These are phyloP conservation scores for Conopomorpha cramerella DNA, from an alignment of 1,140 invertebrate species.

Conservation along the genomic window DNA sequence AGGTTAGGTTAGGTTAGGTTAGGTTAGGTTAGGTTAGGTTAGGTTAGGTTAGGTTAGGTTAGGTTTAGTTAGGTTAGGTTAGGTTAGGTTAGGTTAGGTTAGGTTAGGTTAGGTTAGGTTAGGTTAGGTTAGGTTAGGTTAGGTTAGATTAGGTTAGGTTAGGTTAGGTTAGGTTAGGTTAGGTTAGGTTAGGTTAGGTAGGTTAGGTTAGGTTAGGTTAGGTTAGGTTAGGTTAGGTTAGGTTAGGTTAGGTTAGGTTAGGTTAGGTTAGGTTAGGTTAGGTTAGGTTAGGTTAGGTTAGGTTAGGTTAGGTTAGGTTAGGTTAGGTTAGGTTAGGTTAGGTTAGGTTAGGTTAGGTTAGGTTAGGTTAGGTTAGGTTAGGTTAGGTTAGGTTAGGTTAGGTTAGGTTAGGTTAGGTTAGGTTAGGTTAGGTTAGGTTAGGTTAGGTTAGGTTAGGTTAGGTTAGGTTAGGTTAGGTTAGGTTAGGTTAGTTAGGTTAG, in stretches of 20 bases:
- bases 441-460: slow-evolving; percentile 10
- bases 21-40: slow-evolving; percentile 8
- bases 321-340: neutral
- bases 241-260: slow-evolving; percentile 22
- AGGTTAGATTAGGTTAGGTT: slow-evolving; percentile 24
- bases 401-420: slow-evolving; percentile 12
- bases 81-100: slow-evolving; percentile 24
- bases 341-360: slow-evolving; percentile 14
- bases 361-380: slow-evolving; percentile 20
- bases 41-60: slow-evolving; percentile 20
- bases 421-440: neutral
- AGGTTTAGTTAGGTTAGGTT: slow-evolving; percentile 22
- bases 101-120: slow-evolving; percentile 24
- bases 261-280: slow-evolving; percentile 18
- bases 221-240: too few relatives aligned
- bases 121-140: slow-evolving; percentile 23
- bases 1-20: slow-evolving; percentile 14
- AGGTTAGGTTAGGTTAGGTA: too few relatives aligned
- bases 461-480: neutral
- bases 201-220: too few relatives aligned
- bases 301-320: slow-evolving; percentile 8
- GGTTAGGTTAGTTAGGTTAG: slow-evolving; percentile 6
- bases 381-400: slow-evolving; percentile 15
- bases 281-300: slow-evolving; percentile 16
- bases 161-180: too few relatives aligned